These are phyloP conservation scores for Cherax destructor DNA, from an alignment of 1,140 invertebrate species.

Conservation along the genomic window DNA sequence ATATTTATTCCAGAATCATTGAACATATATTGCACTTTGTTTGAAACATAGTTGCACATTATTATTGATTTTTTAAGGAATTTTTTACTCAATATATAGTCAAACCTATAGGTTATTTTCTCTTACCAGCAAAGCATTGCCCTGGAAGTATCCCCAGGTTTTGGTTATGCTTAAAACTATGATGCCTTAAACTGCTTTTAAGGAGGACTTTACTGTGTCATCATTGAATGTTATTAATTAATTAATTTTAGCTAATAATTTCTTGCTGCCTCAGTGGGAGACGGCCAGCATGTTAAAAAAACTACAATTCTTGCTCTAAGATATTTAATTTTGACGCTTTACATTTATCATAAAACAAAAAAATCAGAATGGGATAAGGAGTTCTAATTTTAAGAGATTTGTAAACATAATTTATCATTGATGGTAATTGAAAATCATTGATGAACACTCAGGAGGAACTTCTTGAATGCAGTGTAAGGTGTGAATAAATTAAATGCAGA, in stretches of 20 bases:
- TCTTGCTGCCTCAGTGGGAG: no score
- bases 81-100: neutral
- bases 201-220: neutral
- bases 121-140: constrained; percentile 14
- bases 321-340: no score
- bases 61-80: neutral
- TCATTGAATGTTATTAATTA: neutral
- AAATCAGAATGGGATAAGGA: no score
- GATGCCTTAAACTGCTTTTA: constrained; percentile 2
- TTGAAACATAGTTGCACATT: constrained; percentile 2
- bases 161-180: neutral
- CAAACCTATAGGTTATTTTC: neutral
- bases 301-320: no score
- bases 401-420: neutral
- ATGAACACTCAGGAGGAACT: neutral
- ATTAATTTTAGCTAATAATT: neutral
- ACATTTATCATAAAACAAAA: no score
- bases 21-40: neutral
- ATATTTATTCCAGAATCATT: neutral
- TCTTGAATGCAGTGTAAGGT: neutral
- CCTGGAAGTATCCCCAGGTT: constrained; percentile 36
- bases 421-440: neutral
- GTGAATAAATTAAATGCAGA: neutral
- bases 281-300: no score
- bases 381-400: no score